Evolutionary conservation across 2,888 invertebrate genomes (phyloP), one percentile per base, ranked within the genome.

Genomic region (Beris chalybata): DNA sequence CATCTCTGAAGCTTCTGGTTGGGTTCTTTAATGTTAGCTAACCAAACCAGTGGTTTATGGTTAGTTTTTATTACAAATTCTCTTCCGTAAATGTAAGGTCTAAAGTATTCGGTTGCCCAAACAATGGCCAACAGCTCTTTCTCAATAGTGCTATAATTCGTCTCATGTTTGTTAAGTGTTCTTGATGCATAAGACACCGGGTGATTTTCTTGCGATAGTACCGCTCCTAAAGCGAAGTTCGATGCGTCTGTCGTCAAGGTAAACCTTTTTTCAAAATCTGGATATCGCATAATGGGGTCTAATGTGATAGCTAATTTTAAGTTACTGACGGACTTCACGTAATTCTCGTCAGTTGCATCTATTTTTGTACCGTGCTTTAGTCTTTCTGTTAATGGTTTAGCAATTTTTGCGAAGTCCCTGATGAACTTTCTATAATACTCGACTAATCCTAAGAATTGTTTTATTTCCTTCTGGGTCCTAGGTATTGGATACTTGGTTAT

Each of bases 181-280:
- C n/a, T n/a, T n/a, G n/a, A 12, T 1, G 32, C 70, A 59, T 71
- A 75, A 29, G 71, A 71, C 12, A 76, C 68, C 4, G 74, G 74
- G 31, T 70, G 50, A 68, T 72, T 67, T 32, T 64, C 71, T 70
- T 76, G 76, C 5, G 70, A 71, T n/a, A 76, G 53, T 12, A 76
- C 71, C 1, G 67, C 71, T 0, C 74, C 75, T 4, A 74, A 29
- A 0, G 74, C 74, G 5, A 29, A 69, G 15, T 72, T 65, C 5
- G 68, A 67, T 1, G 75, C 75, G 57, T 76, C 76, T 2, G 75
- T 75, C 2, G 74, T 73, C 13, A 76, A 13, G 29, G 67, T 55
- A n/a, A 64, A 76, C 76, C n/a, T n/a, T n/a, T n/a, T n/a, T n/a
- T 7, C 68, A 55, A 78, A 78, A 59, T 77, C 75, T 4, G 76